Conservation (phyloP, 2,888 invertebrate species). For the Digitonthophagus gazella region DNA sequence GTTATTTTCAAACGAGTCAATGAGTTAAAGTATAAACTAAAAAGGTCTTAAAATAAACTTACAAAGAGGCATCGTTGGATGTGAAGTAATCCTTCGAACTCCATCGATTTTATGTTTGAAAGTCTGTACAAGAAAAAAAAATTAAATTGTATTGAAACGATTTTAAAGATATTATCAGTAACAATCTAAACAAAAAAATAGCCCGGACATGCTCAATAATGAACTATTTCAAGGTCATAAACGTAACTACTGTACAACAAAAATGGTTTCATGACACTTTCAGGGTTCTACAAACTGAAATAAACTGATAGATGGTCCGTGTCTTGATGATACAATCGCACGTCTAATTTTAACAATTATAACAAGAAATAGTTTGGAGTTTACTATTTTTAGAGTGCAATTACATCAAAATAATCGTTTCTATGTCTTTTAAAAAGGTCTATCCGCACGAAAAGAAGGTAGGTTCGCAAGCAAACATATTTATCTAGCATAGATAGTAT, state of each 20-base stretch:
- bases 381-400: conserved; percentile 28
- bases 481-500: background rate
- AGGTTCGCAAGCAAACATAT: conserved; percentile 24
- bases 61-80: conserved; percentile 95
- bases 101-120: conserved; percentile 93
- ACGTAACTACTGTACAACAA: too few species aligned
- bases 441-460: background rate
- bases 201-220: too few species aligned
- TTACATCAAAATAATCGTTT: conserved; percentile 20
- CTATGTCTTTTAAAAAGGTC: too few species aligned
- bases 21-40: background rate
- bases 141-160: background rate
- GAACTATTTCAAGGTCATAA: too few species aligned
- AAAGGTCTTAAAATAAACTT: too few species aligned
- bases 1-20: background rate
- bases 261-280: too few species aligned
- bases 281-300: too few species aligned
- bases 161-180: too few species aligned
- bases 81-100: conserved; percentile 92
- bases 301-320: too few species aligned
- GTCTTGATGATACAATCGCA: too few species aligned
- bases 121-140: conserved; percentile 61
- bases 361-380: background rate
- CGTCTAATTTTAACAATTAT: background rate
- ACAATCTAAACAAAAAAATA: conserved; percentile 2